phyloP scores from a whole-genome alignment of 1,140 invertebrate genomes.

The Microplitis demolitor region DNA sequence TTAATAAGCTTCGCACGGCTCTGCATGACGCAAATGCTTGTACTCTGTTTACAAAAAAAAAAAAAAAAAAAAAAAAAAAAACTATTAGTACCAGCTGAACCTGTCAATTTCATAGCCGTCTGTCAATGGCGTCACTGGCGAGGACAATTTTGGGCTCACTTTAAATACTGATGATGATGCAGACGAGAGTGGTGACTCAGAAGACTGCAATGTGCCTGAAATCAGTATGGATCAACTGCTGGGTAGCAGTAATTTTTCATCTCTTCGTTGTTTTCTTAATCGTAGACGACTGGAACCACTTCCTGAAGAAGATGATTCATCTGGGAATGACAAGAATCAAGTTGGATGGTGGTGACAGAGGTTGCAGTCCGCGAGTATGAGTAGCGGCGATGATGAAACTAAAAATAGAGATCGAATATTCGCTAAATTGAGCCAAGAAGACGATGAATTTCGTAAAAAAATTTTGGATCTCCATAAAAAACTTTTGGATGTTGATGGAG shows the following conservation, averaged over 20 bases:
- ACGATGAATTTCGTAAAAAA: slow-evolving; percentile 54
- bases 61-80: slow-evolving; percentile 59
- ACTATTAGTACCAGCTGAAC: slow-evolving; percentile 36
- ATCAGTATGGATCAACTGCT: slow-evolving; percentile 59
- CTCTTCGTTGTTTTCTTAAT: slow-evolving; percentile 49
- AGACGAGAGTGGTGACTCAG: slow-evolving; percentile 42
- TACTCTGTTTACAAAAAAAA: slow-evolving; percentile 61
- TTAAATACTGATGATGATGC: slow-evolving; percentile 45
- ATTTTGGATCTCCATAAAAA: slow-evolving; percentile 56
- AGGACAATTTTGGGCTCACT: slow-evolving; percentile 49
- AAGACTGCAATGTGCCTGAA: slow-evolving; percentile 47
- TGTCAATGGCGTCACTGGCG: slow-evolving; percentile 42
- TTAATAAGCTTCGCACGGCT: slow-evolving; percentile 58
- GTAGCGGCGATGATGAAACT: slow-evolving; percentile 35
- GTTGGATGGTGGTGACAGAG: slow-evolving; percentile 61
- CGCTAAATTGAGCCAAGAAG: slow-evolving; percentile 50
- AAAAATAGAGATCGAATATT: slow-evolving; percentile 43
- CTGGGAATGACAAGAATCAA: slow-evolving; percentile 50
- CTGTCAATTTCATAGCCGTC: slow-evolving; percentile 53
- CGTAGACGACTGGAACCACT: slow-evolving; percentile 55
- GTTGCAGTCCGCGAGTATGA: slow-evolving; percentile 46
- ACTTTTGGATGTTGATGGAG: slow-evolving; percentile 52
- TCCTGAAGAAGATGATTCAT: slow-evolving; percentile 57
- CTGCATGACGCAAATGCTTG: slow-evolving; percentile 57
- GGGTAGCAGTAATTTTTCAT: slow-evolving; percentile 38